Conservation (phyloP, 2,113 vertebrate species). For the Rhinopomastus cyanomelas region DNA sequence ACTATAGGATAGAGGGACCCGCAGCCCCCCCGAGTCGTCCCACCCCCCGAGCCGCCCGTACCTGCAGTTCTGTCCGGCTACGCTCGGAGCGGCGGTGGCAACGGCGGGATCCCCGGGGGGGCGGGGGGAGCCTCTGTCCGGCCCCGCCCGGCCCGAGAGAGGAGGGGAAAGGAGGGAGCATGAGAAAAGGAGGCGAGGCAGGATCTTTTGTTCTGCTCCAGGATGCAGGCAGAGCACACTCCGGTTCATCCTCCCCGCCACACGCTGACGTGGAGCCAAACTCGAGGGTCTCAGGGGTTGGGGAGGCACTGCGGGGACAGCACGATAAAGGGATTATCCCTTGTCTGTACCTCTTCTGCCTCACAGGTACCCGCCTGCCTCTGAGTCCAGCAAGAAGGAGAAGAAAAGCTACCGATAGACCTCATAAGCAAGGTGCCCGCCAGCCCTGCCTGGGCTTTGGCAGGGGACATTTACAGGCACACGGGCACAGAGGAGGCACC, state of each 20-base stretch:
- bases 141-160: slow-evolving; percentile 8
- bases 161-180: neutral
- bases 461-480: neutral
- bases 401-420: rapidly evolving
- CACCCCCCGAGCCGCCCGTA: neutral
- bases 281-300: neutral
- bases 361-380: neutral
- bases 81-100: neutral
- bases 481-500: neutral
- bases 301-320: neutral
- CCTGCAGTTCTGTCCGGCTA: neutral
- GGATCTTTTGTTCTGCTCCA: rapidly evolving
- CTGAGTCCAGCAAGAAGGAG: neutral
- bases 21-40: neutral
- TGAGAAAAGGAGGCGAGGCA: neutral
- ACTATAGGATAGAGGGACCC: neutral
- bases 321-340: neutral
- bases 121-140: neutral
- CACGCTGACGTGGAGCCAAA: neutral
- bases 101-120: neutral
- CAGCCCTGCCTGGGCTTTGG: rapidly evolving
- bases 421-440: no score
- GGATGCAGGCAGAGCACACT: neutral
- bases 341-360: neutral
- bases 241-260: neutral